Evolutionary conservation across 37 sponge, comb jelly and placozoan species (phyloP).

Genomic region (Chondrosia reniformis): DNA sequence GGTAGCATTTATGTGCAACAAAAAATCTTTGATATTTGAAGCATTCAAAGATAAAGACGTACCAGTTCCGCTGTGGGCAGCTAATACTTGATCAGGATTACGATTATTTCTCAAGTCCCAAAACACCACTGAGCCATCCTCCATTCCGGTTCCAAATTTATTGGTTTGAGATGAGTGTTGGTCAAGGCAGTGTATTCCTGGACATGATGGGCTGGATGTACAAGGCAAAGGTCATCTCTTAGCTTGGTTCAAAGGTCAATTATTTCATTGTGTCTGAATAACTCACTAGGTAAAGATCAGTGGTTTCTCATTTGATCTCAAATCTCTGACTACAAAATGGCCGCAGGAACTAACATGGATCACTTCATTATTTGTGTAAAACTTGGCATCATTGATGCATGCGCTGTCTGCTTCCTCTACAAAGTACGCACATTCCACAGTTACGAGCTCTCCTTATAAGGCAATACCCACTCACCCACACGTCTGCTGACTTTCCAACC

Average conservation of each 20-base stretch:
- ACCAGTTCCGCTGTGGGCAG: conserved; percentile 58
- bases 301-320: conserved; percentile 23
- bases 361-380: conserved; percentile 29
- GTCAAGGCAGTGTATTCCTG: conserved; percentile 37
- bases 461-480: background rate
- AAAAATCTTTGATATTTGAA: too few relatives aligned
- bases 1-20: too few relatives aligned
- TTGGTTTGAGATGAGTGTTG: conserved; percentile 67
- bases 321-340: conserved; percentile 65
- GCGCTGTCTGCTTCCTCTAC: conserved; percentile 15
- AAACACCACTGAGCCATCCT: conserved; percentile 63
- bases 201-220: conserved; percentile 12
- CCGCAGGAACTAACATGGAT: conserved; percentile 56
- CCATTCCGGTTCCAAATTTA: conserved; percentile 53
- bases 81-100: conserved; percentile 26
- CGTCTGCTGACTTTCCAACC: background rate
- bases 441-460: background rate
- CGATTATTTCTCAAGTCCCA: conserved; percentile 75
- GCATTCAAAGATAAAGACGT: too few relatives aligned
- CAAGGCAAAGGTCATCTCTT: background rate
- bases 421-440: background rate
- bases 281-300: too few relatives aligned
- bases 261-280: too few relatives aligned
- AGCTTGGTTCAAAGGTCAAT: background rate
- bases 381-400: conserved; percentile 39